phyloP scores from a whole-genome alignment of 2,797 vertebrate species.

The Enoplosus armatus region DNA sequence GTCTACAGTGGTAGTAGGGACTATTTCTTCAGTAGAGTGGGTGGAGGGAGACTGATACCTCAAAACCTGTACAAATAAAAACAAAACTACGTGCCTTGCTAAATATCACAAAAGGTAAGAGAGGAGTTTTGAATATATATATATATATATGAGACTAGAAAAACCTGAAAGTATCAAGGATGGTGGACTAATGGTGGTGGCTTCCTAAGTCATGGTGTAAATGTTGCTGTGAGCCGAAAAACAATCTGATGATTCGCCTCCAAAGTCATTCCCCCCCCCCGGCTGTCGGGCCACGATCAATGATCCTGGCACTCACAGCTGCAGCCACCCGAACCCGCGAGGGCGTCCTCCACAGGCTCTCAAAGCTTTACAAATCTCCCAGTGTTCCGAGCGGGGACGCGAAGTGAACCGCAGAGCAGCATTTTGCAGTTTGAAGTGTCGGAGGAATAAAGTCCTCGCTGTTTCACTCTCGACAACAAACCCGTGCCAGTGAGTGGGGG shows the following conservation, averaged over 20 bases:
- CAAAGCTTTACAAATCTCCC: slow-evolving; percentile 56
- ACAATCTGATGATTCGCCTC: slow-evolving; percentile 33
- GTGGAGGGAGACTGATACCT: neutral
- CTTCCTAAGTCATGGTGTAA: slow-evolving; percentile 23
- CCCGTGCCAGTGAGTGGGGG: slow-evolving; percentile 69
- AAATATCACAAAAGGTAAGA: neutral
- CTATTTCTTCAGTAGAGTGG: neutral
- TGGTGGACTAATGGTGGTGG: too few relatives aligned
- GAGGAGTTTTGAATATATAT: neutral
- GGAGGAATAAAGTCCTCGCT: slow-evolving; percentile 80
- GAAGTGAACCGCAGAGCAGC: slow-evolving; percentile 59
- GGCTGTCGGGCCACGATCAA: too few relatives aligned
- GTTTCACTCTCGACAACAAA: slow-evolving; percentile 66
- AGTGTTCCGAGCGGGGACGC: slow-evolving; percentile 55
- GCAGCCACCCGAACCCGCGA: slow-evolving; percentile 37
- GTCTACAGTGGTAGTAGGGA: neutral
- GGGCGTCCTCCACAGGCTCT: slow-evolving; percentile 50
- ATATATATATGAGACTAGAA: neutral
- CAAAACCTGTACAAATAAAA: neutral
- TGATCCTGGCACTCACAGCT: slow-evolving; percentile 36
- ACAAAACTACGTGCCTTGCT: neutral
- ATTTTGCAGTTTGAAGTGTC: slow-evolving; percentile 64
- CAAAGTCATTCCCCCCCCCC: slow-evolving; percentile 12
- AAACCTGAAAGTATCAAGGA: slow-evolving; percentile 3
- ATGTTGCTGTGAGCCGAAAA: slow-evolving; percentile 24